phyloP scores from a whole-genome alignment of 1,140 invertebrate species.

The Rhagoletis pomonella region DNA sequence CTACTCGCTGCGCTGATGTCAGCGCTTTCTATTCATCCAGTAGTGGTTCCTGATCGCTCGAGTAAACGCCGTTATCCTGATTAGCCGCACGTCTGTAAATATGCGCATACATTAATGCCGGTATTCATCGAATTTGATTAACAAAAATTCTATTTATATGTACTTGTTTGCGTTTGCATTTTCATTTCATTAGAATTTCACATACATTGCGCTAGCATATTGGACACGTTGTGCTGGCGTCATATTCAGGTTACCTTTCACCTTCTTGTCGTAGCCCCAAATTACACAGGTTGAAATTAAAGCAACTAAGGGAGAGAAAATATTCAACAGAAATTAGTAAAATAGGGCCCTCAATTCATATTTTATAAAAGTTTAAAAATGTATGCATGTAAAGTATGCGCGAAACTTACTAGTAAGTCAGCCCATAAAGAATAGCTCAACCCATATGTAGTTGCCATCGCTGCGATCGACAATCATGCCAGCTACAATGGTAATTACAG shows the following conservation, averaged over 20 bases:
- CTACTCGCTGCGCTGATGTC: too few relatives aligned
- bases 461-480: slow-evolving; percentile 89
- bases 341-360: neutral
- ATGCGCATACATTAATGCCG: neutral
- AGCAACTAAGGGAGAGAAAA: slow-evolving; percentile 75
- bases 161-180: slow-evolving; percentile 48
- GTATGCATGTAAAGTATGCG: neutral
- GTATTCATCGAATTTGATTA: neutral
- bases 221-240: slow-evolving; percentile 76
- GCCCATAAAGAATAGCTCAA: slow-evolving; percentile 95
- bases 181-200: slow-evolving; percentile 63
- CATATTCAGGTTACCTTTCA: slow-evolving; percentile 87
- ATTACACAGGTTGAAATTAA: slow-evolving; percentile 84
- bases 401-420: slow-evolving; percentile 81
- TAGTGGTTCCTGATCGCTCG: slow-evolving; percentile 59
- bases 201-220: slow-evolving; percentile 68
- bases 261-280: slow-evolving; percentile 83
- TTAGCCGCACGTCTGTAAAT: slow-evolving; percentile 54
- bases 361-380: neutral
- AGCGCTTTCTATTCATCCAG: slow-evolving; percentile 55
- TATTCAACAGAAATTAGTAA: neutral
- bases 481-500: slow-evolving; percentile 88
- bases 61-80: slow-evolving; percentile 51
- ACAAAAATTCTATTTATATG: slow-evolving; percentile 42
- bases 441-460: slow-evolving; percentile 87